phyloP scores from a whole-genome alignment of 1,140 invertebrate species.

The Dysdera silvatica region DNA sequence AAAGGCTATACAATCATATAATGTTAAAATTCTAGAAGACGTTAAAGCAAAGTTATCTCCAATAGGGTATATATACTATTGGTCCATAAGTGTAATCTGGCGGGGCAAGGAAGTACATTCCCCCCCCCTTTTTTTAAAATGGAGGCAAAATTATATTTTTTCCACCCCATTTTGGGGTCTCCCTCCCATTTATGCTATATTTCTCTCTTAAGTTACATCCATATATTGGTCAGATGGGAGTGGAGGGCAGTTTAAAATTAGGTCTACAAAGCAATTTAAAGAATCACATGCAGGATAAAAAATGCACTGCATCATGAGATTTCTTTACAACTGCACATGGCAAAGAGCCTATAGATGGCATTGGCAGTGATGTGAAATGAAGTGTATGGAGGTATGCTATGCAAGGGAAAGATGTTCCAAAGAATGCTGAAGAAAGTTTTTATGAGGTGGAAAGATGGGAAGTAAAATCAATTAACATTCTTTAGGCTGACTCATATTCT shows the following conservation, averaged over 20 bases:
- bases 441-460: too few species aligned
- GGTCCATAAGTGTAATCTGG: too few species aligned
- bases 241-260: too few species aligned
- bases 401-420: background rate
- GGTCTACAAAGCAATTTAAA: background rate
- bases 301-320: too few species aligned
- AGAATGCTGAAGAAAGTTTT: background rate
- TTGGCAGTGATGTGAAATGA: background rate
- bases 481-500: background rate
- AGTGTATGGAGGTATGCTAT: background rate
- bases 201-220: too few species aligned
- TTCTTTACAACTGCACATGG: background rate
- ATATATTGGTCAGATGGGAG: background rate
- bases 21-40: background rate
- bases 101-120: too few species aligned
- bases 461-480: background rate
- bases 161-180: too few species aligned
- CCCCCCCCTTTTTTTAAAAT: too few species aligned
- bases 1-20: background rate
- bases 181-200: too few species aligned
- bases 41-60: background rate
- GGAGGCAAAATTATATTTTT: too few species aligned
- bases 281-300: background rate
- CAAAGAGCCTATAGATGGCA: too few species aligned
- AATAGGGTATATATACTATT: background rate